A percentile compares a stretch with the other conserved stretches of the same genome.
These are phyloP conservation scores for Cistogaster globosa DNA, from an alignment of 2,888 invertebrate species.

Conservation along the genomic window DNA sequence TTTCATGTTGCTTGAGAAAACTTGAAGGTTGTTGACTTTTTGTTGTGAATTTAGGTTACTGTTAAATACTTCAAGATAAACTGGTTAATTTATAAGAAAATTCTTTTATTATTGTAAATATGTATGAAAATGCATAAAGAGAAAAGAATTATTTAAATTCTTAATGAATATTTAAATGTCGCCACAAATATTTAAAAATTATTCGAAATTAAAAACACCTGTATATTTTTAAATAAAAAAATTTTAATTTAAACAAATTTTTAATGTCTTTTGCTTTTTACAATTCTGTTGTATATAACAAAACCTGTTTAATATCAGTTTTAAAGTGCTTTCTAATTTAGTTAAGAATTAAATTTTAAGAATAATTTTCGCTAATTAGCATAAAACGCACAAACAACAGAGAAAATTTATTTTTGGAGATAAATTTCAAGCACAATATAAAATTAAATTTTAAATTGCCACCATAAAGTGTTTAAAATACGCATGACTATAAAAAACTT, in stretches of 20 bases:
- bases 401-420: slow-evolving; percentile 39
- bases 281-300: not conserved
- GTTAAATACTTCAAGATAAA: not conserved
- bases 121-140: not conserved
- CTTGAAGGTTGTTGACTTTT: not conserved
- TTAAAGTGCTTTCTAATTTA: slow-evolving; percentile 9
- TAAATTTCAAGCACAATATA: slow-evolving; percentile 9
- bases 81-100: slow-evolving; percentile 54
- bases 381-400: slow-evolving; percentile 40
- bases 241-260: not conserved
- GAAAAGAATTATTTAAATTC: slow-evolving; percentile 46
- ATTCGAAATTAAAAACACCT: slow-evolving; percentile 3
- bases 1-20: slow-evolving; percentile 28
- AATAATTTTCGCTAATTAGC: slow-evolving; percentile 42
- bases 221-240: not conserved
- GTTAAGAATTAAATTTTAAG: slow-evolving; percentile 30
- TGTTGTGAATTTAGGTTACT: slow-evolving; percentile 26
- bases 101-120: not conserved
- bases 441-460: not conserved
- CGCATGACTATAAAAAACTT: slow-evolving; percentile 35
- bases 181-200: not conserved
- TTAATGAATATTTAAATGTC: not conserved
- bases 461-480: slow-evolving; percentile 6
- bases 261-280: not conserved
- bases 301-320: slow-evolving; percentile 44